These are phyloP conservation scores for Tauraco hartlaubi DNA, from an alignment of 2,797 vertebrate species.

Conservation along the genomic window DNA sequence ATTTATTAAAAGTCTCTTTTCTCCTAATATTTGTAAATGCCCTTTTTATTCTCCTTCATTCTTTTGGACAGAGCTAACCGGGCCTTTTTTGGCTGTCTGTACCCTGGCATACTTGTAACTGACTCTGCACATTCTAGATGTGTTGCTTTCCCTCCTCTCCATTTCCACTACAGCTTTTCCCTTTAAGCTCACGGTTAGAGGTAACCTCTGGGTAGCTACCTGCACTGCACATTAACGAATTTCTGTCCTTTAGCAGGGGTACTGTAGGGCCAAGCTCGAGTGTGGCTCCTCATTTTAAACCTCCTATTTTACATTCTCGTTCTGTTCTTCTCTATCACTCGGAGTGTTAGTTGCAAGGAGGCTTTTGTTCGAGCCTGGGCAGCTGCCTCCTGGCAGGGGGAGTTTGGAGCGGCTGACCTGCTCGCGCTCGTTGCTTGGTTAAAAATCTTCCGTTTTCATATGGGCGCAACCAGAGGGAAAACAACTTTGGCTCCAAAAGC, in stretches of 20 bases:
- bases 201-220: slow-evolving; percentile 33
- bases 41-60: background rate
- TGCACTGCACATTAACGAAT: slow-evolving; percentile 26
- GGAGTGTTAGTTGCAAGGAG: slow-evolving; percentile 3
- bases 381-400: slow-evolving; percentile 58
- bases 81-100: background rate
- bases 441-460: slow-evolving; percentile 14
- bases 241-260: background rate
- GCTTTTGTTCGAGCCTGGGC: slow-evolving; percentile 50
- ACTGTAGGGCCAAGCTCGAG: background rate
- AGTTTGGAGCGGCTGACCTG: slow-evolving; percentile 39
- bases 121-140: background rate
- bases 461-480: slow-evolving; percentile 24
- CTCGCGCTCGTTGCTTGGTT: slow-evolving; percentile 3
- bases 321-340: slow-evolving; percentile 33
- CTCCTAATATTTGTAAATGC: background rate
- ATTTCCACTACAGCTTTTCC: background rate
- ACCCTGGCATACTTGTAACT: background rate
- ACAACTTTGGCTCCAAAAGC: background rate
- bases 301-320: slow-evolving; percentile 42
- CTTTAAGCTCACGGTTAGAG: background rate
- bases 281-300: slow-evolving; percentile 55
- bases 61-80: background rate
- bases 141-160: background rate
- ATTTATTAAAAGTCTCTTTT: background rate